Evolutionary conservation across 2,113 vertebrate species (phyloP).

Genomic region (Vireo altiloquus): DNA sequence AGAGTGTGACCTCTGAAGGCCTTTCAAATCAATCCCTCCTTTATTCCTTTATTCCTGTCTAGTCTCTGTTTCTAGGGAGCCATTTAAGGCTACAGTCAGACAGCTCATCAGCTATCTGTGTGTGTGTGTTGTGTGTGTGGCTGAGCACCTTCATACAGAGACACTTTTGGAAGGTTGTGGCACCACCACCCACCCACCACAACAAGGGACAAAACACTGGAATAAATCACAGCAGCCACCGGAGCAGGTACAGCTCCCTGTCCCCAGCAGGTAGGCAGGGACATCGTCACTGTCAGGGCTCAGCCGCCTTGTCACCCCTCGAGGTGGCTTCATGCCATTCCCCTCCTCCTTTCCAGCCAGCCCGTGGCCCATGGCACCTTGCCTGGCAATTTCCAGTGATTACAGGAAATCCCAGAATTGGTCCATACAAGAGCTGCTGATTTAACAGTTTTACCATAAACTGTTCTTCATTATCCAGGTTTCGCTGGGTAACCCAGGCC

Average conservation of each 20-base stretch:
- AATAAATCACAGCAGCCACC: fast-evolving
- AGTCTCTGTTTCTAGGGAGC: too few relatives aligned
- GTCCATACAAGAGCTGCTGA: background rate
- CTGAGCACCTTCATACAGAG: too few relatives aligned
- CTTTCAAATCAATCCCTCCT: too few relatives aligned
- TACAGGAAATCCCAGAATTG: background rate
- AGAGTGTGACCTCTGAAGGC: too few relatives aligned
- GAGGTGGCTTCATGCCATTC: background rate
- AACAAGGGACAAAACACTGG: background rate
- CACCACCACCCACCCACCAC: too few relatives aligned
- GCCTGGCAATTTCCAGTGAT: background rate
- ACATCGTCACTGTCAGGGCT: fast-evolving
- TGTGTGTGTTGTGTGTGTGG: too few relatives aligned
- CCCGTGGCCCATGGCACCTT: background rate
- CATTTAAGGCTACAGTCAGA: too few relatives aligned
- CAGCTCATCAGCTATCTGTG: too few relatives aligned
- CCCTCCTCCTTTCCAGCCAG: background rate
- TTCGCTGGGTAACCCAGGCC: background rate
- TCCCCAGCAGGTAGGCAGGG: background rate
- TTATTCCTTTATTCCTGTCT: too few relatives aligned
- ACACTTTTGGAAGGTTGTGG: too few relatives aligned
- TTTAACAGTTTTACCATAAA: constrained; percentile 31
- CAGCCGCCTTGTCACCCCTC: fast-evolving
- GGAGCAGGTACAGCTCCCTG: background rate
- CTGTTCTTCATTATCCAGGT: constrained; percentile 23